phyloP scores from a whole-genome alignment of 2,888 invertebrate genomes.

The Himalopsyche anomala region DNA sequence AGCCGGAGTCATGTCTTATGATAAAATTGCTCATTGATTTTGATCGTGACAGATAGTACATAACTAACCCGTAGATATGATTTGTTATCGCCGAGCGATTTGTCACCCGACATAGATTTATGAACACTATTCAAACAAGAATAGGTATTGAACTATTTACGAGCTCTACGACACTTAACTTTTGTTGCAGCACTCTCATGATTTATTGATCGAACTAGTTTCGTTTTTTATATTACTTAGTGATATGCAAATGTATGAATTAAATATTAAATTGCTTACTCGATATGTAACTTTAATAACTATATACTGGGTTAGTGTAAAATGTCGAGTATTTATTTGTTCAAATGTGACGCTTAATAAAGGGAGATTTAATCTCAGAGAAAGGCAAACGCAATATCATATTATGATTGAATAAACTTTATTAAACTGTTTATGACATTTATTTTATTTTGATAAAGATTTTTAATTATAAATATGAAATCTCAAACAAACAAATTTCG shows the following conservation, averaged over 20 bases:
- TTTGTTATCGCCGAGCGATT: conserved; percentile 25
- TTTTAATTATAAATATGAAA: too few relatives aligned
- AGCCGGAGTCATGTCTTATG: conserved; percentile 5
- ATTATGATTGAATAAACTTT: too few relatives aligned
- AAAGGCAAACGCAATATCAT: too few relatives aligned
- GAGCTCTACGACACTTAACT: background rate
- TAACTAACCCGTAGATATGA: conserved; percentile 13
- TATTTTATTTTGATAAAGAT: too few relatives aligned
- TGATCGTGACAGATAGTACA: conserved; percentile 20
- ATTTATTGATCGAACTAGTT: conserved; percentile 18
- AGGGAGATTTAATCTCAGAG: too few relatives aligned
- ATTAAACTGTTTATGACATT: too few relatives aligned
- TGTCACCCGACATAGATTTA: conserved; percentile 34
- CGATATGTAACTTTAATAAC: background rate
- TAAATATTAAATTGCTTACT: background rate
- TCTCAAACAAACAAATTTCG: too few relatives aligned
- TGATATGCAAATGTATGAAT: background rate
- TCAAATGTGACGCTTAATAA: too few relatives aligned
- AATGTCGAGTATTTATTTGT: too few relatives aligned
- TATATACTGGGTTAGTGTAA: background rate
- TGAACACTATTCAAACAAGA: conserved; percentile 22
- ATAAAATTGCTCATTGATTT: conserved; percentile 34
- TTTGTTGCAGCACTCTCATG: conserved; percentile 2
- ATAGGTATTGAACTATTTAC: conserved; percentile 26
- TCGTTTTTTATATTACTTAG: background rate